Base-by-base conservation (phyloP, 2,797 vertebrate genomes). In the Vireo griseus region DNA sequence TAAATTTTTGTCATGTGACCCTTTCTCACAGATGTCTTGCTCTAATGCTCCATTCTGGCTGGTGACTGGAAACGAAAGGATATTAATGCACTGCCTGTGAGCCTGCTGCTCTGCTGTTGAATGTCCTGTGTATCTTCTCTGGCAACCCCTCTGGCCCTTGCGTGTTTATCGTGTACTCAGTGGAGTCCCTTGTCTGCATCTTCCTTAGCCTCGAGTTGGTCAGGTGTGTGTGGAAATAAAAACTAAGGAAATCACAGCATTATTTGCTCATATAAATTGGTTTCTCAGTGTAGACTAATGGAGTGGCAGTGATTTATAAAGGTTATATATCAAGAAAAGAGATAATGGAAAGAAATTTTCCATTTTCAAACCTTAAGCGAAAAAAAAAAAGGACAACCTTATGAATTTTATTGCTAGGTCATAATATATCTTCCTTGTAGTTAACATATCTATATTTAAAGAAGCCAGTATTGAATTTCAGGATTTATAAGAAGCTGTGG, bases 221-320 rank as follows among this genome's bases (percentile, higher is more conserved):
- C 44, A 78, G 20, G 33, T 84, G 20, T 48, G 17, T 54, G 35
- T 75, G 55, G 69, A 72, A 84, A 75, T 57, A 68, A 73, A 77
- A 94, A 48, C 14, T 55, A 75, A 75, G 61, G 51, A 33, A 81
- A 92, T 45, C 10, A 9, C n/a, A 28, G 73, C 42, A 65, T 84
- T 92, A 95, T 94, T 95, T 95, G 69, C 44, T 90, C 51, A 50
- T 39, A 66, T 57, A 82, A 90, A 63, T 92, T 57, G 55, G 54
- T 66, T 95, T 90, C 28, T 17, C 24, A 39, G 31, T 42, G 58
- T 51, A 88, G 65, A 62, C 16, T 95, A 86, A 86, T 78, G 61
- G 55, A 73, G 10, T 79, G 31, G 24, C 13, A 85, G 35, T 88
- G 77, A 95, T 87, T 92, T 90, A 79, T 86, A 82, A 57, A 55